These are phyloP conservation scores for Brachyptera putata DNA, from an alignment of 2,888 invertebrate genomes.

Conservation along the genomic window DNA sequence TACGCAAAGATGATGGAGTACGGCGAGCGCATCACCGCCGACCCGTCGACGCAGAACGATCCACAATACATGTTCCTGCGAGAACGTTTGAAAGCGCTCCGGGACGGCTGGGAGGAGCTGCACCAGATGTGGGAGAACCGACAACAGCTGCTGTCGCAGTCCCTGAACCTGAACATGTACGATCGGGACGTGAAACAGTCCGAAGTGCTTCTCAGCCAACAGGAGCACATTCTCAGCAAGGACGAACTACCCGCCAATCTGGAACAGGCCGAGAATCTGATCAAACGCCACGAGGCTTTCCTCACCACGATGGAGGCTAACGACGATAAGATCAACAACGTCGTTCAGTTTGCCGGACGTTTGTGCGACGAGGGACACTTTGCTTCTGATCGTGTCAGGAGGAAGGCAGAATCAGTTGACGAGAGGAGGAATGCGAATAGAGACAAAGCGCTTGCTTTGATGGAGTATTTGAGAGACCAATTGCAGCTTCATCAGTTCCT, in stretches of 20 bases:
- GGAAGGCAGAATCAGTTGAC: constrained; percentile 92
- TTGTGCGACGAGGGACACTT: constrained; percentile 91
- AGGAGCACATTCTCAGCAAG: constrained; percentile 95
- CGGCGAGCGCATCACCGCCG: constrained; percentile 89
- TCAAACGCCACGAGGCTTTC: constrained; percentile 98
- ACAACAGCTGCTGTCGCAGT: constrained; percentile 90
- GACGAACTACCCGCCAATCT: constrained; percentile 77
- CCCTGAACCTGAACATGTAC: constrained; percentile 91
- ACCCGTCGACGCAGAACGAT: constrained; percentile 85
- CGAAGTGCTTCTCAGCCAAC: constrained; percentile 94
- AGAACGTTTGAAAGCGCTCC: constrained; percentile 93
- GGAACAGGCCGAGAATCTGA: constrained; percentile 95
- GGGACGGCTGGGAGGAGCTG: constrained; percentile 98
- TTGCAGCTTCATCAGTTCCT: constrained; percentile 94
- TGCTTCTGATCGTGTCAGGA: constrained; percentile 92
- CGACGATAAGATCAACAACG: constrained; percentile 97
- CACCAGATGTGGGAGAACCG: constrained; percentile 99
- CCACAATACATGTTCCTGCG: constrained; percentile 99
- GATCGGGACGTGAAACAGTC: constrained; percentile 96
- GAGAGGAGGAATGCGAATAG: constrained; percentile 86
- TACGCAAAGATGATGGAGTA: constrained; percentile 99
- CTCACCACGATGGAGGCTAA: constrained; percentile 99
- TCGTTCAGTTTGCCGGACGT: constrained; percentile 89
- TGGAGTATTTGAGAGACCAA: constrained; percentile 92
- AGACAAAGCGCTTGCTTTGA: constrained; percentile 83